Percentiles rank a stretch among this genome's conserved stretches.
phyloP scores from a whole-genome alignment of 2,113 vertebrate genomes.

The Festucalex cinctus region DNA sequence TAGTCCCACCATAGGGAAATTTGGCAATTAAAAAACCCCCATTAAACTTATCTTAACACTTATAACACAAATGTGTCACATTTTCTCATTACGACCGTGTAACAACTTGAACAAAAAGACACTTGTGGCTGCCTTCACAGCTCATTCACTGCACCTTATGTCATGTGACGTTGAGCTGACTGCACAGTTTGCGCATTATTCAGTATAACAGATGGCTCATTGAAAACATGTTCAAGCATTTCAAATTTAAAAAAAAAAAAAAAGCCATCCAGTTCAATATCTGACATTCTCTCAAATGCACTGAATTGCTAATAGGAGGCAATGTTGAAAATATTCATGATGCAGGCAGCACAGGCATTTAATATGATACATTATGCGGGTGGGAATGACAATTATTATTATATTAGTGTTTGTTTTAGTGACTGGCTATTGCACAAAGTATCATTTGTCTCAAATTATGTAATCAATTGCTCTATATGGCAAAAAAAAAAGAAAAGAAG shows the following conservation, averaged over 20 bases:
- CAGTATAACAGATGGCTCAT: neutral
- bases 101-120: neutral
- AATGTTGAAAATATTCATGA: slow-evolving; percentile 13
- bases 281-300: neutral
- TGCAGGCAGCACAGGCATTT: neutral
- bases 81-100: neutral
- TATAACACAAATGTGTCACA: neutral
- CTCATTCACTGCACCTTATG: neutral
- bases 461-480: neutral
- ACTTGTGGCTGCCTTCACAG: neutral
- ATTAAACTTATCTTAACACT: neutral
- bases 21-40: too few relatives aligned
- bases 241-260: neutral
- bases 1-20: too few relatives aligned
- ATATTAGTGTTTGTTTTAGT: neutral
- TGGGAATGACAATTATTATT: too few relatives aligned
- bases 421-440: too few relatives aligned
- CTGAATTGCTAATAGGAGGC: slow-evolving; percentile 11
- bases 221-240: slow-evolving; percentile 1
- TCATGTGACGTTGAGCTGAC: slow-evolving; percentile 1
- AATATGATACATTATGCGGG: too few relatives aligned
- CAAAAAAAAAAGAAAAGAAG: neutral
- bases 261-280: neutral
- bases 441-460: neutral
- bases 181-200: slow-evolving; percentile 2